phyloP scores from a whole-genome alignment of 2,797 vertebrate genomes.

The Chloroceryle amazona region DNA sequence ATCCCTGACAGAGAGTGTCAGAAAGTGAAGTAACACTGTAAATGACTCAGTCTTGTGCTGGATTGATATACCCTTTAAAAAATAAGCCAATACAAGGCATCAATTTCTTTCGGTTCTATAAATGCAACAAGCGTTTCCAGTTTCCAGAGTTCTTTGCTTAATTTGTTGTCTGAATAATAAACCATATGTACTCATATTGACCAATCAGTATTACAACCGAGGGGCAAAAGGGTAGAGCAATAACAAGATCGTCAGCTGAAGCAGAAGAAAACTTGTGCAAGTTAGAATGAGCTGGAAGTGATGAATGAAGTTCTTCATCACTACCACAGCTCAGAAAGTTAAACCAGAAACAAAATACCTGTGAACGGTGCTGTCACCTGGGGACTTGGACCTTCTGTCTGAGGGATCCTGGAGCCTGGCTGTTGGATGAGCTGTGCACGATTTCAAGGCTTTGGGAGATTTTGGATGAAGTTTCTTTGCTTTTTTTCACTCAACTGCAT shows the following conservation, averaged over 20 bases:
- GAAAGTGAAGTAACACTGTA: background rate
- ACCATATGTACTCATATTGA: background rate
- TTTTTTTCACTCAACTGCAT: background rate
- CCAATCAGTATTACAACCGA: background rate
- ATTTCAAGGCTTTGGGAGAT: background rate
- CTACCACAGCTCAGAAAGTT: background rate
- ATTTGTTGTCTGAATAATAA: background rate
- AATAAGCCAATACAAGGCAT: background rate
- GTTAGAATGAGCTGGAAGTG: background rate
- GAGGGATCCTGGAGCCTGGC: rapidly evolving
- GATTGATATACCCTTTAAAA: background rate
- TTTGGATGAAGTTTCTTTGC: background rate
- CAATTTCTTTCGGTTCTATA: background rate
- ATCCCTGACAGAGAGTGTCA: background rate
- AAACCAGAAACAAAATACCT: background rate
- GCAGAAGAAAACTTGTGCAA: background rate
- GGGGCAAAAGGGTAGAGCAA: background rate
- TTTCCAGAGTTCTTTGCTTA: background rate
- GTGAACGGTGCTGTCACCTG: background rate
- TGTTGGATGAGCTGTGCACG: background rate
- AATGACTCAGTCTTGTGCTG: background rate
- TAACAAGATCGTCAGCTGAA: background rate
- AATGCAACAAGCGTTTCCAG: background rate
- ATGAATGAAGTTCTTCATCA: background rate
- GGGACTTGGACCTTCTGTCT: background rate